phyloP scores from a whole-genome alignment of 2,888 invertebrate genomes.

The Amphipoea lucens region DNA sequence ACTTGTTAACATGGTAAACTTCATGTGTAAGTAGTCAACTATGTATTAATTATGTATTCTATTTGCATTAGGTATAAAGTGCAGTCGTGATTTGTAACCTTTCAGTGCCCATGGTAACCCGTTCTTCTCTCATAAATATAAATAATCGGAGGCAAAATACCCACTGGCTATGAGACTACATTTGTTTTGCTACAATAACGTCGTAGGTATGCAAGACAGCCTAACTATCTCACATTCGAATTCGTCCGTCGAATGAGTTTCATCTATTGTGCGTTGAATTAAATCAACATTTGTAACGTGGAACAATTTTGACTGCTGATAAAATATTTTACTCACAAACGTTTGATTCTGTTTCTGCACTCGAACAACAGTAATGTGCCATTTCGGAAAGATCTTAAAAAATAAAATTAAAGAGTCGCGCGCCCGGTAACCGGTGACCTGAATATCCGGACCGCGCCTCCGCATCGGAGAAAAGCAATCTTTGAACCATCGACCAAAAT shows the following conservation, averaged over 20 bases:
- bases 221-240: not conserved
- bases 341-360: not conserved
- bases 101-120: not conserved
- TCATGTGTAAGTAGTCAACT: not conserved
- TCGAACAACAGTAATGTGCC: not conserved
- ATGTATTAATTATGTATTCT: too few relatives aligned
- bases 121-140: not conserved
- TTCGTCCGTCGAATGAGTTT: not conserved
- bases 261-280: not conserved
- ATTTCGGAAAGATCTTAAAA: not conserved
- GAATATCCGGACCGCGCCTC: not conserved
- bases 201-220: not conserved
- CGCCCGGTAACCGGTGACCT: slow-evolving; percentile 12
- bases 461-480: not conserved
- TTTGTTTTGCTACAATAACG: slow-evolving; percentile 14
- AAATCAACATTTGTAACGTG: not conserved
- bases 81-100: not conserved
- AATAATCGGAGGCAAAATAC: slow-evolving; percentile 18
- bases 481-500: slow-evolving; percentile 9
- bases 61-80: not conserved
- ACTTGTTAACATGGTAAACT: not conserved
- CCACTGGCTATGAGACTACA: not conserved
- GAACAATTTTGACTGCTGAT: not conserved
- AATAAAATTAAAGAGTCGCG: not conserved
- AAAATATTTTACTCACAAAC: not conserved